Conservation (phyloP, 2,113 vertebrate species). For the Sebastes schlegelii region DNA sequence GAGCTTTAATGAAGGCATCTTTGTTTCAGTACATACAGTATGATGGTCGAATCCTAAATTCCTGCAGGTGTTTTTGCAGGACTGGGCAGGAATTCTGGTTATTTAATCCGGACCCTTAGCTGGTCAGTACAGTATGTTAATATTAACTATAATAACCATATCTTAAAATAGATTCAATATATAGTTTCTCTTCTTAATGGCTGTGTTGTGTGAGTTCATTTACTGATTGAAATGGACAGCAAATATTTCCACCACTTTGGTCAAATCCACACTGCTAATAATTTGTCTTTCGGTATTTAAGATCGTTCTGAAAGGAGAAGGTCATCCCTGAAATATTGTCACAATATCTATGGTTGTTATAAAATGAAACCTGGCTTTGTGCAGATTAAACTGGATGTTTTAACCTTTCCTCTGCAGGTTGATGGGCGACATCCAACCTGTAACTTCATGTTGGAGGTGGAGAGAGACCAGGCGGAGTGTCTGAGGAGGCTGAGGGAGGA, state of each 20-base stretch:
- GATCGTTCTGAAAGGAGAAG: neutral
- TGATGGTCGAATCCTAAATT: neutral
- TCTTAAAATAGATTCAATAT: neutral
- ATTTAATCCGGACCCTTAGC: no score
- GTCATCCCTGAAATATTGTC: neutral
- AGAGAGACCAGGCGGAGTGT: slow-evolving; percentile 70
- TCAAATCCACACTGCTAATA: neutral
- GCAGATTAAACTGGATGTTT: neutral
- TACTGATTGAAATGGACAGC: neutral
- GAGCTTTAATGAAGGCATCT: neutral
- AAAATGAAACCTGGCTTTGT: neutral
- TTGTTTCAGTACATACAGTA: neutral
- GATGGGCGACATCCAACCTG: slow-evolving; percentile 73
- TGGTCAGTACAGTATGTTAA: neutral
- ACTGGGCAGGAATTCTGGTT: no score
- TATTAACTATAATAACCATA: neutral
- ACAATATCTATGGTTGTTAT: neutral
- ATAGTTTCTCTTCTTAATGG: neutral
- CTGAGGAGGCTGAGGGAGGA: slow-evolving; percentile 54
- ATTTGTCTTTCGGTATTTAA: no score
- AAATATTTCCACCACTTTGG: neutral
- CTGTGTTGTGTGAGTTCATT: neutral
- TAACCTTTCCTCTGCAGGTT: slow-evolving; percentile 42
- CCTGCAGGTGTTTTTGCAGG: no score
- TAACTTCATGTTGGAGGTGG: slow-evolving; percentile 78